These are phyloP conservation scores for Propithecus coquereli DNA, from an alignment of 2,113 vertebrate genomes.

Conservation along the genomic window DNA sequence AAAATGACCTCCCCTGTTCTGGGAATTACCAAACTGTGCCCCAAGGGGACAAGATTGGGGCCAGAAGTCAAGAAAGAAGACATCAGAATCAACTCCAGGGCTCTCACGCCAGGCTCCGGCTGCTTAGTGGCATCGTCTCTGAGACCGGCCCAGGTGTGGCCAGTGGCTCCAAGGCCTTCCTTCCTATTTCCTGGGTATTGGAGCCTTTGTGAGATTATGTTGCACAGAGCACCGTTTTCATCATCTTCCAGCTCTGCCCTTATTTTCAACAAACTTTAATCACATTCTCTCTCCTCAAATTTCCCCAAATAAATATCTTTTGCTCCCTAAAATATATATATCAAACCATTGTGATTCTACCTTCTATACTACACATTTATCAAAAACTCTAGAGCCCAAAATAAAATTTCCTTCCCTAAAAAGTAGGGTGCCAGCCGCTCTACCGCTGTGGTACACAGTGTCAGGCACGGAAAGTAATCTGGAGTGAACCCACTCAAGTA, in stretches of 20 bases:
- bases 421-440: neutral
- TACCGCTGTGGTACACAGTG: rapidly evolving
- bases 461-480: neutral
- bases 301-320: neutral
- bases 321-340: neutral
- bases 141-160: neutral
- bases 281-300: neutral
- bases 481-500: rapidly evolving
- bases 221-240: neutral
- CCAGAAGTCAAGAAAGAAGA: neutral
- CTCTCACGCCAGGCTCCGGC: neutral
- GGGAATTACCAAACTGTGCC: neutral
- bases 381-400: neutral
- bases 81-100: neutral
- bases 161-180: neutral
- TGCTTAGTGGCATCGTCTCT: rapidly evolving
- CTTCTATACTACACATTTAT: neutral
- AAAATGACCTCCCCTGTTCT: neutral
- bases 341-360: neutral
- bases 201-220: neutral
- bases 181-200: neutral
- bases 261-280: neutral
- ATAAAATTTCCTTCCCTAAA: neutral
- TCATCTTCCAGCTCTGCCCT: too few species aligned
- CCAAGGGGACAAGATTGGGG: rapidly evolving